These are phyloP conservation scores for Spodoptera litura DNA, from an alignment of 1,140 invertebrate genomes.

Conservation along the genomic window DNA sequence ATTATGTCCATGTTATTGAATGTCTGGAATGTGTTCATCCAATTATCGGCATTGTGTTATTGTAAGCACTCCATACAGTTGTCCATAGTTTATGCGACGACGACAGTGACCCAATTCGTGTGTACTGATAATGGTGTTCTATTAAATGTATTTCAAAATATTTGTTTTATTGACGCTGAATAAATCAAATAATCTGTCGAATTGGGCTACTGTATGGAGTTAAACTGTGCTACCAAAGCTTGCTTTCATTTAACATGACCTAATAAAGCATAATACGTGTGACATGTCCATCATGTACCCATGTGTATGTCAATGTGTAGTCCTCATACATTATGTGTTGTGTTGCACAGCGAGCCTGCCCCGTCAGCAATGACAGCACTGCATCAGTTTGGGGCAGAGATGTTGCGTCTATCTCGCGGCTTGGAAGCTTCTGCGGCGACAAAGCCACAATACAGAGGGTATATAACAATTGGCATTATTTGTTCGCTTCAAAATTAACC, in stretches of 20 bases:
- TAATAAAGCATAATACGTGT: constrained; percentile 29
- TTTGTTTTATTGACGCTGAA: too few species aligned
- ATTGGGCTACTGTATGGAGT: constrained; percentile 2
- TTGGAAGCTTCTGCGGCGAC: constrained; percentile 87
- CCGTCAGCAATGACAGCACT: constrained; percentile 93
- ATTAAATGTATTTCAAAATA: too few species aligned
- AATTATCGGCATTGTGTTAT: not conserved
- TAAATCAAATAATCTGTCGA: too few species aligned
- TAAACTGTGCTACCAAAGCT: constrained; percentile 12
- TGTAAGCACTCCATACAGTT: not conserved
- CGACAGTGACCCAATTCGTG: not conserved
- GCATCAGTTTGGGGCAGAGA: constrained; percentile 93
- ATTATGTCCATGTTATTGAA: not conserved
- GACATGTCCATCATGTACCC: constrained; percentile 34
- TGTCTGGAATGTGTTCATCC: not conserved
- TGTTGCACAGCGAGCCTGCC: constrained; percentile 88
- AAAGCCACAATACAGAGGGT: constrained; percentile 79
- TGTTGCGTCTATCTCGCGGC: constrained; percentile 92
- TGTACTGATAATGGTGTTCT: not conserved
- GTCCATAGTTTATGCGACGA: not conserved
- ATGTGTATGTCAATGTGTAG: constrained; percentile 63
- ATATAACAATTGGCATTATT: constrained; percentile 74
- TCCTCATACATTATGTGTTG: constrained; percentile 66
- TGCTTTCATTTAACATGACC: constrained; percentile 35
- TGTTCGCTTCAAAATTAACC: constrained; percentile 59